These are phyloP conservation scores for Scelioninae gen. 1 DNA, from an alignment of 2,888 invertebrate genomes.

Conservation along the genomic window DNA sequence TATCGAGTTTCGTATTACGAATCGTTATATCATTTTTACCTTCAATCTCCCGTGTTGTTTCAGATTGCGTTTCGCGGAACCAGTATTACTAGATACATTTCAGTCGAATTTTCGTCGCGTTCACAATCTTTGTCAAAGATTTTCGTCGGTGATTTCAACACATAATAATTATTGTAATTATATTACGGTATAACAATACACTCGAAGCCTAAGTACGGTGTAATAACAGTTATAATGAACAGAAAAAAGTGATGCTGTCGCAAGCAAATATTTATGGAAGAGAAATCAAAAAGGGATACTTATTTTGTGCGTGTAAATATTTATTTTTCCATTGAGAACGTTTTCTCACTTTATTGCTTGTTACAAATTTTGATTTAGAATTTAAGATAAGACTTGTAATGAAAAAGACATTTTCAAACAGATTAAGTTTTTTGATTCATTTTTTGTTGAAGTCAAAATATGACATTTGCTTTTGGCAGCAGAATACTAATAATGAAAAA, in stretches of 20 bases:
- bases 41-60: too few relatives aligned
- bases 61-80: too few relatives aligned
- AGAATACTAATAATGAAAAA: slow-evolving; percentile 38
- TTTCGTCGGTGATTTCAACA: slow-evolving; percentile 26
- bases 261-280: slow-evolving; percentile 49
- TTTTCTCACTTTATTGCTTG: slow-evolving; percentile 18
- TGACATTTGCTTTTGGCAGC: slow-evolving; percentile 57
- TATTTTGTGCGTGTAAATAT: slow-evolving; percentile 39
- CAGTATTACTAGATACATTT: slow-evolving; percentile 32
- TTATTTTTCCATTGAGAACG: slow-evolving; percentile 34
- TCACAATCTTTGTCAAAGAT: slow-evolving; percentile 20
- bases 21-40: too few relatives aligned
- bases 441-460: slow-evolving; percentile 14
- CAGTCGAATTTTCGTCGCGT: background rate
- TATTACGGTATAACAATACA: slow-evolving; percentile 50
- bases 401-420: background rate
- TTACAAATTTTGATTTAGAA: slow-evolving; percentile 6
- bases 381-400: background rate
- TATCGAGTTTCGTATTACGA: too few relatives aligned
- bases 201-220: slow-evolving; percentile 53
- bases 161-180: slow-evolving; percentile 51
- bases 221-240: slow-evolving; percentile 18
- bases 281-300: slow-evolving; percentile 48
- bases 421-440: background rate
- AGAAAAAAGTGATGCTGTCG: slow-evolving; percentile 42